Percentiles rank a stretch among this genome's conserved stretches.
These are phyloP conservation scores for Teleogryllus occipitalis DNA, from an alignment of 1,140 invertebrate genomes.

Conservation along the genomic window DNA sequence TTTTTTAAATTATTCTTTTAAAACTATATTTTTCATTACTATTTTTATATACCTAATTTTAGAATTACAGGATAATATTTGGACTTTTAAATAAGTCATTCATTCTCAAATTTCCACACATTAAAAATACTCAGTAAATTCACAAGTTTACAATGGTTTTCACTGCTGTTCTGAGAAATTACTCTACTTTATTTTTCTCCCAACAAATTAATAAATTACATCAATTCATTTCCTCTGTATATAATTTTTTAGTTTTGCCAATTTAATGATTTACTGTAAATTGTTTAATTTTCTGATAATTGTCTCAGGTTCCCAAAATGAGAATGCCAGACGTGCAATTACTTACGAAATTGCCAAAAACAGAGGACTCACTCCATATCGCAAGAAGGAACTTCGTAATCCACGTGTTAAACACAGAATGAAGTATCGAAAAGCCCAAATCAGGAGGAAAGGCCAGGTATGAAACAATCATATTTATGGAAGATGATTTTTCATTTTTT, in stretches of 20 bases:
- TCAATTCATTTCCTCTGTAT: background rate
- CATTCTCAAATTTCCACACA: no score
- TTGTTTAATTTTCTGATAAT: background rate
- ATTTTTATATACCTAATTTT: no score
- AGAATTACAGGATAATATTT: no score
- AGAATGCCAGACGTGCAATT: constrained; percentile 60
- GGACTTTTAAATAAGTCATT: no score
- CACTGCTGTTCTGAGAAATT: background rate
- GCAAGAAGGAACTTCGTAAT: constrained; percentile 86
- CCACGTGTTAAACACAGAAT: constrained; percentile 87
- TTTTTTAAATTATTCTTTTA: no score
- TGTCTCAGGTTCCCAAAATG: no score
- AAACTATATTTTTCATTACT: no score
- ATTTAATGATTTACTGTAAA: background rate
- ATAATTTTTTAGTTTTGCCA: background rate
- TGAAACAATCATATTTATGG: background rate
- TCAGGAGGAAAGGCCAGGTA: constrained; percentile 32
- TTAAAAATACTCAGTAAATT: background rate
- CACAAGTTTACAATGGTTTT: background rate
- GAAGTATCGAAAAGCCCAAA: constrained; percentile 83
- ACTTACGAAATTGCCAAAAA: constrained; percentile 93
- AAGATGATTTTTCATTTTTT: constrained; percentile 14
- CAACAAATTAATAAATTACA: background rate
- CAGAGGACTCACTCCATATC: constrained; percentile 80
- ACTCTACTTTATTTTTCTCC: background rate